A percentile compares a stretch with the other conserved stretches of the same genome.
These are phyloP conservation scores for Pelobates cultripes DNA, from an alignment of 2,797 vertebrate genomes.

Conservation along the genomic window DNA sequence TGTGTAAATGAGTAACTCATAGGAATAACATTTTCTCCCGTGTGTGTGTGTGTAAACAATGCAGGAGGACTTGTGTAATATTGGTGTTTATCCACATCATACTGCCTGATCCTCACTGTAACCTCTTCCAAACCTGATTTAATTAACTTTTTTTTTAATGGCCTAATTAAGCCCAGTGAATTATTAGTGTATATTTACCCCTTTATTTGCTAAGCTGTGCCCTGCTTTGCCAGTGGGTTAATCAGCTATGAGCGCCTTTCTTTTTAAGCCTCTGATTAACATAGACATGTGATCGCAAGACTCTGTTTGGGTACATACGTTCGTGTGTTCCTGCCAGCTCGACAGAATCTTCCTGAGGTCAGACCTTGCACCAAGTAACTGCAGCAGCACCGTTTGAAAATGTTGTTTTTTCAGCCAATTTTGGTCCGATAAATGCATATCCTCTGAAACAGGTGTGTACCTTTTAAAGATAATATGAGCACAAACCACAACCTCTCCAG, in stretches of 20 bases:
- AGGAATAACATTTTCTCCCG: too few species aligned
- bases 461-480: not conserved
- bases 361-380: not conserved
- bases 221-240: constrained; percentile 37
- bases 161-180: not conserved
- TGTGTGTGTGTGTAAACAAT: too few species aligned
- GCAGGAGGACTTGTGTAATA: not conserved
- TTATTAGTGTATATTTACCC: constrained; percentile 23
- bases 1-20: too few species aligned
- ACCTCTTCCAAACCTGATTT: not conserved
- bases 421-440: constrained; percentile 4
- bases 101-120: not conserved
- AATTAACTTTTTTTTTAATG: not conserved
- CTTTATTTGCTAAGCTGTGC: not conserved
- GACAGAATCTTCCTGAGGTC: not conserved
- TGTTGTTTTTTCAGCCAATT: not conserved
- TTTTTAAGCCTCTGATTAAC: constrained; percentile 37
- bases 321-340: not conserved
- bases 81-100: not conserved
- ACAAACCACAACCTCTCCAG: not conserved
- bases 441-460: constrained; percentile 12
- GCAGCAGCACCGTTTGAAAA: not conserved
- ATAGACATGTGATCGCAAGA: not conserved
- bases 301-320: not conserved
- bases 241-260: constrained; percentile 30